A percentile compares a stretch with the other conserved stretches of the same genome.
These are phyloP conservation scores for Platerodrilus igneus DNA, from an alignment of 2,888 invertebrate species.

Conservation along the genomic window DNA sequence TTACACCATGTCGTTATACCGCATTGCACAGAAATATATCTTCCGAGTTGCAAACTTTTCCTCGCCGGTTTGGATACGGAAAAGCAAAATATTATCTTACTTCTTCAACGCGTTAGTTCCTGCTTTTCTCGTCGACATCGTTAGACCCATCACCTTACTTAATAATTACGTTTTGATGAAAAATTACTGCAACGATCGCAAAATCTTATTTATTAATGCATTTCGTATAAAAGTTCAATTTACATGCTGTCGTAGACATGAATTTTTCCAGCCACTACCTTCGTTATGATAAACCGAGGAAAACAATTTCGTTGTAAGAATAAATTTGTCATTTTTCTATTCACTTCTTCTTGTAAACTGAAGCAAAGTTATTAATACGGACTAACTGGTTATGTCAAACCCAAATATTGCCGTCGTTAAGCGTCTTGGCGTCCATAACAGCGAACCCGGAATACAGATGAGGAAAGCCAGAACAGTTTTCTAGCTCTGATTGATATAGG, in stretches of 20 bases:
- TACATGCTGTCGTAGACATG: slow-evolving; percentile 48
- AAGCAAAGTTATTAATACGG: slow-evolving; percentile 51
- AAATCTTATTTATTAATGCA: slow-evolving; percentile 18
- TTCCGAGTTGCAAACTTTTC: slow-evolving; percentile 39
- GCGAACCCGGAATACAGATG: slow-evolving; percentile 49
- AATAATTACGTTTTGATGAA: slow-evolving; percentile 16
- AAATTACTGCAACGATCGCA: slow-evolving; percentile 9
- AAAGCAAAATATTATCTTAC: slow-evolving; percentile 43
- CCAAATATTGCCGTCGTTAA: slow-evolving; percentile 50
- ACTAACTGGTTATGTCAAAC: slow-evolving; percentile 53
- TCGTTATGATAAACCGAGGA: slow-evolving; percentile 40
- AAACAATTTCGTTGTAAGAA: slow-evolving; percentile 43
- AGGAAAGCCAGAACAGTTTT: slow-evolving; percentile 40
- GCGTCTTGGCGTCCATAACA: slow-evolving; percentile 38
- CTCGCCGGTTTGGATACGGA: slow-evolving; percentile 29
- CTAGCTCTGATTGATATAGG: slow-evolving; percentile 46
- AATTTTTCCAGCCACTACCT: slow-evolving; percentile 47
- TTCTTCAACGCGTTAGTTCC: slow-evolving; percentile 22
- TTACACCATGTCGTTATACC: slow-evolving; percentile 50
- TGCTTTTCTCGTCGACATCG: too few species aligned
- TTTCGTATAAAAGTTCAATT: slow-evolving; percentile 43
- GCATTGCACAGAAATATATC: slow-evolving; percentile 46
- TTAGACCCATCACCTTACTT: slow-evolving; percentile 22
- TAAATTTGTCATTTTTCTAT: slow-evolving; percentile 50
- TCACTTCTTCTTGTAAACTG: slow-evolving; percentile 45